Percentiles rank a stretch among this genome's conserved stretches.
Evolutionary conservation across 2,888 invertebrate genomes (phyloP).

Genomic region (Drosophila buzzatii): DNA sequence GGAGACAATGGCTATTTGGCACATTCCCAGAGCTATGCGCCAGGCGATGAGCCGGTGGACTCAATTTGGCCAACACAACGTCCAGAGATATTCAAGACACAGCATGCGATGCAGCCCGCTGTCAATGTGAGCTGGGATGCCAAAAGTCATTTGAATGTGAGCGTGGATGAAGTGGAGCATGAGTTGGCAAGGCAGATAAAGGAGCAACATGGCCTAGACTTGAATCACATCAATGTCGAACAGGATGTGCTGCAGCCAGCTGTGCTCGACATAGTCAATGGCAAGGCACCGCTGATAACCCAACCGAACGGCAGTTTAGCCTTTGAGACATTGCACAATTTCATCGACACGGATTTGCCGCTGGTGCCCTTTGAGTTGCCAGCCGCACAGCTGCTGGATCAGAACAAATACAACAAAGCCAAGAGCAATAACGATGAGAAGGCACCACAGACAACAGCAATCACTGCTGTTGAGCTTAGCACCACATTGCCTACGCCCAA

Average conservation of each 20-base stretch:
- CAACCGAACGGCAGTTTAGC: conserved; percentile 49
- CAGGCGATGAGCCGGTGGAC: conserved; percentile 47
- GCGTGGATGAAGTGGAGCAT: conserved; percentile 64
- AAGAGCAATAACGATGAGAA: conserved; percentile 70
- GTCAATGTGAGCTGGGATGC: conserved; percentile 63
- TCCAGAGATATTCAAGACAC: conserved; percentile 47
- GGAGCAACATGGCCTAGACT: conserved; percentile 75
- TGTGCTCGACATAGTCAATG: conserved; percentile 77
- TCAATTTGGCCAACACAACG: conserved; percentile 71
- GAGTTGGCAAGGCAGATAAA: conserved; percentile 68
- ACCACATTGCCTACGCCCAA: conserved; percentile 48
- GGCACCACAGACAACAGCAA: conserved; percentile 41
- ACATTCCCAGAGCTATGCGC: conserved; percentile 64
- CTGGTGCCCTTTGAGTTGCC: conserved; percentile 79
- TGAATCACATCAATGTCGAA: conserved; percentile 69
- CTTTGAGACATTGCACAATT: conserved; percentile 71
- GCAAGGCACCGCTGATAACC: conserved; percentile 59
- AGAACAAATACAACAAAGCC: conserved; percentile 47
- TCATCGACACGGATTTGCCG: conserved; percentile 79
- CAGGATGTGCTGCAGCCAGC: conserved; percentile 72
- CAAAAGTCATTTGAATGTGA: conserved; percentile 75
- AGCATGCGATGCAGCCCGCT: conserved; percentile 15
- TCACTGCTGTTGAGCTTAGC: not conserved
- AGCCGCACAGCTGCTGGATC: conserved; percentile 12
- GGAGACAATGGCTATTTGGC: conserved; percentile 86